Evolutionary conservation across 2,888 invertebrate genomes (phyloP), one percentile per base, ranked within the genome.

Genomic region (Mellilla xanthometata): DNA sequence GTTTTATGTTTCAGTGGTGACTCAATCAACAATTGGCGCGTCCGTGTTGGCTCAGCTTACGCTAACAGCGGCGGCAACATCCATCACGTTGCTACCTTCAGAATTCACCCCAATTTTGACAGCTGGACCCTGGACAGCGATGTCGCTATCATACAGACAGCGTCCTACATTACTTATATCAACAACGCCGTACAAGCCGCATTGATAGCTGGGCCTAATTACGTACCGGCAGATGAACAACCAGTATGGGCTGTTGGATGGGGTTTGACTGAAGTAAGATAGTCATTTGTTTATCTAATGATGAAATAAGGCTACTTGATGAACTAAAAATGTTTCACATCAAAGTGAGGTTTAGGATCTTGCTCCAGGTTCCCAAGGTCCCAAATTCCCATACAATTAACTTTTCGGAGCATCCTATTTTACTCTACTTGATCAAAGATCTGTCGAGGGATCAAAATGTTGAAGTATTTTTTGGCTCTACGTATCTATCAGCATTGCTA

Each of bases 171-270:
- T 2, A 5, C n/a, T 3, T 61, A 51, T 8, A 29, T 44, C 13
- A 55, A 42, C 34, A 42, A 44, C 2, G 24, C 15, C 0, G 50
- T 51, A 5, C 50, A 36, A 0, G 30, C 59, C 0, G 65, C 39
- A 39, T 34, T 39, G 5, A 58, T 63, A 15, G 48, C 64, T 9
- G 66, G 73, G 0, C 2, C 65, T 12, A 75, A 65, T 49, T 81
- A 79, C 52, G 51, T 54, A 19, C 47, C 77, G 0, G 52, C 12
- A 7, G 77, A 78, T 36, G 70, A 77, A 47, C 56, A 67, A 44
- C 49, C 44, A 1, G 76, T 81, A 0, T 75, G 68, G 71, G 76
- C 77, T 13, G 58, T 75, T 12, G 81, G 82, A 47, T 82, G 82
- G 81, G 82, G 82, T 2, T 11, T 45, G 5, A 71, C 56, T 38